Conservation (phyloP, 1,140 invertebrate species). For the Drosophila orosa region DNA sequence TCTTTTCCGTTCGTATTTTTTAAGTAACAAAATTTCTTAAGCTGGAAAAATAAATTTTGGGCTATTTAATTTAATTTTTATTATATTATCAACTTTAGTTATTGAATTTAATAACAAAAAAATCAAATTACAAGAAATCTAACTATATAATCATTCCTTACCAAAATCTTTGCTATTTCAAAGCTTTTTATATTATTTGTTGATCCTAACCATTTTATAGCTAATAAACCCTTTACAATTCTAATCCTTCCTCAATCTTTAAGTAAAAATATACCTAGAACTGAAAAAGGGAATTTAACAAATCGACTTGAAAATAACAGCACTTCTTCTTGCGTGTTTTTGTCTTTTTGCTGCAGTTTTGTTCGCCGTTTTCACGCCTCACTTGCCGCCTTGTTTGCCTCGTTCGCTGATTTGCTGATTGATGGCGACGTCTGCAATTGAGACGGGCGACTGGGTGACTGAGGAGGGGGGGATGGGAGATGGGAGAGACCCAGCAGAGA, state of each 20-base stretch:
- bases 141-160: too few relatives aligned
- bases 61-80: too few relatives aligned
- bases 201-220: too few relatives aligned
- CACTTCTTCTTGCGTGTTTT: background rate
- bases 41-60: too few relatives aligned
- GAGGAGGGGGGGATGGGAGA: slow-evolving; percentile 8
- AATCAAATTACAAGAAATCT: too few relatives aligned
- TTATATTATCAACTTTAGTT: too few relatives aligned
- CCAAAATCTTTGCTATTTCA: too few relatives aligned
- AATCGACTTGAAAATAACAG: background rate
- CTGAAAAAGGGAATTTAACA: background rate
- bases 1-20: background rate
- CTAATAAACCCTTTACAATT: too few relatives aligned
- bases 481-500: slow-evolving; percentile 18
- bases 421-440: slow-evolving; percentile 71
- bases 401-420: slow-evolving; percentile 77
- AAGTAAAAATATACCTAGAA: background rate
- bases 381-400: slow-evolving; percentile 67
- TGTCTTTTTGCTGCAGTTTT: slow-evolving; percentile 33
- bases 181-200: too few relatives aligned
- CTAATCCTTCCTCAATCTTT: background rate
- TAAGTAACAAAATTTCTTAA: background rate
- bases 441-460: slow-evolving; percentile 34
- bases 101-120: too few relatives aligned
- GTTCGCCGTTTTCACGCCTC: slow-evolving; percentile 74